Evolutionary conservation across 2,888 invertebrate species (phyloP).

Genomic region (Plusia festucae): DNA sequence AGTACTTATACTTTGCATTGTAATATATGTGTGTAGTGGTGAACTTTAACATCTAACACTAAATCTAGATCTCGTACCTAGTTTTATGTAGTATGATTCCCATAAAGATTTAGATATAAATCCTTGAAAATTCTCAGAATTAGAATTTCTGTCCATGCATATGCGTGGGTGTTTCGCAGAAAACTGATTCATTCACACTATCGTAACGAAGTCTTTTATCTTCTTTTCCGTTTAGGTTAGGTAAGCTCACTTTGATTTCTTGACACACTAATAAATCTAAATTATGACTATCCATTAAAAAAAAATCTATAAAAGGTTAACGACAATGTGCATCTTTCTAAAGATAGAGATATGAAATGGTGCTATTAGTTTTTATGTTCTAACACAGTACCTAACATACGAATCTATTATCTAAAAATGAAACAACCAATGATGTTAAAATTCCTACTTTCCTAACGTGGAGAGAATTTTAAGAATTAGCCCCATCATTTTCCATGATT

Average conservation of each 20-base stretch:
- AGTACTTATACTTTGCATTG: no score
- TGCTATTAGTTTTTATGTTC: not conserved
- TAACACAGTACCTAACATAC: not conserved
- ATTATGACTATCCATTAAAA: no score
- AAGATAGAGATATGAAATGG: not conserved
- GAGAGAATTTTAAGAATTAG: not conserved
- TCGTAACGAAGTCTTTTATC: not conserved
- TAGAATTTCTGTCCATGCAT: not conserved
- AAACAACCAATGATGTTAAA: not conserved
- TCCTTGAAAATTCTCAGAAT: not conserved
- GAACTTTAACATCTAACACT: no score
- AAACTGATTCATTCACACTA: not conserved
- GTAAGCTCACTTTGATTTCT: no score
- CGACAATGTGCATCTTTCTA: not conserved
- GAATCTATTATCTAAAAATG: not conserved
- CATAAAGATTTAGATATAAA: slow-evolving; percentile 1
- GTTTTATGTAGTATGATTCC: not conserved
- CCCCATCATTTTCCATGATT: not conserved
- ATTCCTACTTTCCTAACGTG: not conserved
- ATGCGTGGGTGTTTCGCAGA: not conserved
- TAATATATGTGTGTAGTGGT: no score
- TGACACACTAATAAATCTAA: no score
- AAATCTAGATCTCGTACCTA: not conserved
- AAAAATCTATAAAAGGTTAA: not conserved
- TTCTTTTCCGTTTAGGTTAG: not conserved